Base-by-base conservation (phyloP, 35 echinoderm and acorn worm species). In the Patiria miniata region DNA sequence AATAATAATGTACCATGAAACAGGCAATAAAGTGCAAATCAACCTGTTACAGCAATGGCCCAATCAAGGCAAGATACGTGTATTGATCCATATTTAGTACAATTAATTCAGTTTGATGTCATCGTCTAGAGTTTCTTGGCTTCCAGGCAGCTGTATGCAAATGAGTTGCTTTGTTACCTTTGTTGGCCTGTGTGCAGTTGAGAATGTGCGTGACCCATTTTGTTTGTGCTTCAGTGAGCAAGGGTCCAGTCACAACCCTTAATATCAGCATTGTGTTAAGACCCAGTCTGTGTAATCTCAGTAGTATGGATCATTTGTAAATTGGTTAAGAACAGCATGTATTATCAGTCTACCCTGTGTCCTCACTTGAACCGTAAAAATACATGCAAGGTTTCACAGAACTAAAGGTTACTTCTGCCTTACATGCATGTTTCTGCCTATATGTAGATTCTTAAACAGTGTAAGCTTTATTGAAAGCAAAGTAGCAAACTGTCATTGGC, bases 101-200 rank as follows among this genome's bases (percentile, higher is more conserved):
- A 73, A 73, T 73, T 73, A 28, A 26, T 73, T 73, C 34, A 73
- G 65, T 73, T 73, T 73, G 65, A 73, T 73, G 65, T 73, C 65
- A 73, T 73, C 65, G 65, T 73, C 65, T 73, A 34, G 65, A 73
- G 26, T 32, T 73, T 73, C 34, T 30, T 26, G 65, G 65, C 65
- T 73, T 73, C 26, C 34, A 32, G 65, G 65, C 65, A 73, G 65
- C 65, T 73, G 65, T 73, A 73, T 73, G 65, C 65, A 73, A 73
- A 73, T 73, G 65, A 73, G 65, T 14, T 73, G 30, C 65, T 73
- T 73, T 73, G 65, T 73, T 73, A 32, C 65, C 65, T 73, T 73
- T 73, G 65, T 73, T 73, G 65, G 26, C 26, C 29, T 26, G 26
- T 32, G 65, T 73, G 65, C 26, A 73, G 21, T 73, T 73, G 65